Evolutionary conservation across 2,797 vertebrate genomes (phyloP).

Genomic region (Crossoptilon crossoptilon): DNA sequence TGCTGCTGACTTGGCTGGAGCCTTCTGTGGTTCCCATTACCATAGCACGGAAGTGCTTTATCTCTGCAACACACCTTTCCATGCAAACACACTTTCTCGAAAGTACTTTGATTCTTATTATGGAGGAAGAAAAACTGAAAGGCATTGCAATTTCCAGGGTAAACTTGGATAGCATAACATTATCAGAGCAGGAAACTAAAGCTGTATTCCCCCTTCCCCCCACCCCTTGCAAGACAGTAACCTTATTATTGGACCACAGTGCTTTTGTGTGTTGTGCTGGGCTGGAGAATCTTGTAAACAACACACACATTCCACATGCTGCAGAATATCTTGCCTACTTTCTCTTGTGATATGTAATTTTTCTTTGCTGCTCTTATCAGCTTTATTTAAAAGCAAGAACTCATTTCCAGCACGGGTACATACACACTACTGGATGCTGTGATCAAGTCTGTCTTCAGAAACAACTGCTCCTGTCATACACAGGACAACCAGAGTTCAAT

Average conservation of each 20-base stretch:
- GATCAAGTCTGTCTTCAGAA: not conserved
- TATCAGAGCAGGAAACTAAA: not conserved
- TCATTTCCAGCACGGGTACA: not conserved
- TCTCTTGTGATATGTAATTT: too few species aligned
- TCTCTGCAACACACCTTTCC: not conserved
- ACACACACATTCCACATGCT: not conserved
- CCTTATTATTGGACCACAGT: not conserved
- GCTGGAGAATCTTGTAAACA: not conserved
- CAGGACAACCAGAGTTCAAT: not conserved
- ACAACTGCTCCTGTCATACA: not conserved
- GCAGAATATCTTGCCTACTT: not conserved
- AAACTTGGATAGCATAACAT: not conserved
- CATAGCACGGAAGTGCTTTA: not conserved
- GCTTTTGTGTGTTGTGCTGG: not conserved
- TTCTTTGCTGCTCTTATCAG: not conserved
- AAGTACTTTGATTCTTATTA: not conserved
- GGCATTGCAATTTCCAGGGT: not conserved
- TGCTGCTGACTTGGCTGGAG: constrained; percentile 52
- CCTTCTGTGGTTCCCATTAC: not conserved
- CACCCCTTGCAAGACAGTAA: not conserved
- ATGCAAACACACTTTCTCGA: not conserved
- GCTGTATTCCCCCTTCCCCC: not conserved
- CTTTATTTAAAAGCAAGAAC: not conserved
- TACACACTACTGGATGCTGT: not conserved
- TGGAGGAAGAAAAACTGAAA: not conserved